Conservation (phyloP, 2,797 vertebrate species). For the Cheirogaleus major region DNA sequence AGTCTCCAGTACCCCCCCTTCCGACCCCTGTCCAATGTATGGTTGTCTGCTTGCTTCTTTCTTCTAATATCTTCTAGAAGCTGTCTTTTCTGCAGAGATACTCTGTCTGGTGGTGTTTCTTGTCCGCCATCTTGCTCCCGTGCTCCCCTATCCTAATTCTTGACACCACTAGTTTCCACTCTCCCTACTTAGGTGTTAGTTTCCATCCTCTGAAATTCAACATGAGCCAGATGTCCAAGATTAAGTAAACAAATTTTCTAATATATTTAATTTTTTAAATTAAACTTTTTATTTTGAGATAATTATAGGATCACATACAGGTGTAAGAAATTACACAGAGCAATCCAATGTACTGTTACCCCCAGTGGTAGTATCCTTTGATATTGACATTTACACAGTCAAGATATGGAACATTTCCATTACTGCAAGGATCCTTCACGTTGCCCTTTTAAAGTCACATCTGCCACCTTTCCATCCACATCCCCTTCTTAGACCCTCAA, state of each 20-base stretch:
- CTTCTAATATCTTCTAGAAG: no score
- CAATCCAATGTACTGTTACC: not conserved
- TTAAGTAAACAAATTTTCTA: not conserved
- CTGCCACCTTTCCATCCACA: not conserved
- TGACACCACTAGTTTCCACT: not conserved
- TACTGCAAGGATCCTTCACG: not conserved
- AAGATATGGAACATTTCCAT: not conserved
- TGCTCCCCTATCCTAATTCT: not conserved
- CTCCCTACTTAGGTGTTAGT: not conserved
- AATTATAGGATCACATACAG: not conserved
- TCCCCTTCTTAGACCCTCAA: not conserved
- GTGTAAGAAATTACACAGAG: not conserved
- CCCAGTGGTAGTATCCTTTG: not conserved
- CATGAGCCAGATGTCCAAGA: not conserved
- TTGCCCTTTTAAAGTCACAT: not conserved
- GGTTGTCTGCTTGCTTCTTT: no score
- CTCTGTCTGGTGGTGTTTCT: no score
- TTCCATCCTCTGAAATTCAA: not conserved
- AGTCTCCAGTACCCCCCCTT: no score
- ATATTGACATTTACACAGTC: not conserved
- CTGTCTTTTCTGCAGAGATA: no score
- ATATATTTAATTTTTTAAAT: not conserved
- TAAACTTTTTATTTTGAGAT: not conserved
- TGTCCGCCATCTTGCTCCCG: no score
- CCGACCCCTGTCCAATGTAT: no score